Percentiles rank a stretch among this genome's conserved stretches.
Evolutionary conservation across 2,797 vertebrate species (phyloP).

Genomic region (Gymnothorax javanicus): DNA sequence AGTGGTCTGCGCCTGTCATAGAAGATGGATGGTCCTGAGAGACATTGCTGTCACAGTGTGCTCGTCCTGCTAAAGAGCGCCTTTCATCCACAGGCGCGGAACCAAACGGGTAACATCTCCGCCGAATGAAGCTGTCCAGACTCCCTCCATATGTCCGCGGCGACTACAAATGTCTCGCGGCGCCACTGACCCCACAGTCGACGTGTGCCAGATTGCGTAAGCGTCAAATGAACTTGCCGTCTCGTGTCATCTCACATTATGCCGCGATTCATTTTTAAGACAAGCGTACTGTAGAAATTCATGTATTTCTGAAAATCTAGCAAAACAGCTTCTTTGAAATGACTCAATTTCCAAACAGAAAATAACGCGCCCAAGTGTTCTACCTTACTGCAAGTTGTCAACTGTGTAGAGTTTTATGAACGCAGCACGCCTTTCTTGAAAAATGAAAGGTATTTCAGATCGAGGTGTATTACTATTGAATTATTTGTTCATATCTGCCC

Average conservation of each 20-base stretch:
- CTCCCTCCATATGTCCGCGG: neutral
- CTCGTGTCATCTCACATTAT: neutral
- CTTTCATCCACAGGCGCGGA: neutral
- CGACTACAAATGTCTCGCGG: neutral
- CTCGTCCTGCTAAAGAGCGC: conserved; percentile 1
- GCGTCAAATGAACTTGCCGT: neutral
- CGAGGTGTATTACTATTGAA: neutral
- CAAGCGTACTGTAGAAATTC: neutral
- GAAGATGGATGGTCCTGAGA: neutral
- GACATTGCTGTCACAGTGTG: neutral
- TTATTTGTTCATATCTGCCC: neutral
- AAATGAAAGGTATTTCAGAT: neutral
- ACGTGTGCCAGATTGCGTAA: neutral
- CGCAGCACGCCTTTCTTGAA: neutral
- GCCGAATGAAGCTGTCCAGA: neutral
- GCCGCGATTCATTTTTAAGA: neutral
- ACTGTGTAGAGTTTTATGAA: neutral
- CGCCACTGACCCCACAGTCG: neutral
- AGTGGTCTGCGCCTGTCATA: neutral
- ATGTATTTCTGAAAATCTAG: neutral
- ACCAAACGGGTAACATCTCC: neutral
- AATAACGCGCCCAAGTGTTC: neutral
- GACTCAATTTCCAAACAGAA: neutral
- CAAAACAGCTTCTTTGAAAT: neutral
- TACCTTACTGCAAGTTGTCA: neutral